Percentiles rank a stretch among this genome's conserved stretches.
Evolutionary conservation across 2,113 vertebrate genomes (phyloP).

Genomic region (Pantherophis guttatus): DNA sequence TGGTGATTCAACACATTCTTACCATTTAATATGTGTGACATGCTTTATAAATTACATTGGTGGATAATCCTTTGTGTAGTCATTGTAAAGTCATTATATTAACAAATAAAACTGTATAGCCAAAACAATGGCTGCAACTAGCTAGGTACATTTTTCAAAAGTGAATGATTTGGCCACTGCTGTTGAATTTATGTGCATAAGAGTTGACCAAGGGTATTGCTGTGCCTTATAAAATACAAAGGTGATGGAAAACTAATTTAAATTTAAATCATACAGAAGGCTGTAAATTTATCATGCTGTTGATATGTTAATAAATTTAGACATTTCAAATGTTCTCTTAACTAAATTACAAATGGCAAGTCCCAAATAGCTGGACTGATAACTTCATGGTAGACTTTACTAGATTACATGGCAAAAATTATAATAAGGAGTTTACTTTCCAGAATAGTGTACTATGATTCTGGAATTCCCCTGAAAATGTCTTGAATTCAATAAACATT

Average conservation of each 20-base stretch:
- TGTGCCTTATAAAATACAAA: constrained; percentile 1
- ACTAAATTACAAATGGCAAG: background rate
- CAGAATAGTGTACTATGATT: background rate
- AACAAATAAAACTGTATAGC: background rate
- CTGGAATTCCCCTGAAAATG: background rate
- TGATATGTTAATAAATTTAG: background rate
- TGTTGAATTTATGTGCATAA: background rate
- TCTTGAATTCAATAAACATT: background rate
- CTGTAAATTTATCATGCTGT: background rate
- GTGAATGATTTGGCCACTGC: background rate
- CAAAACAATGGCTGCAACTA: background rate
- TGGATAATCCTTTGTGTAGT: background rate
- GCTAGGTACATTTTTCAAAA: constrained; percentile 5
- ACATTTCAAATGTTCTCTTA: background rate
- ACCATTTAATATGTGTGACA: background rate
- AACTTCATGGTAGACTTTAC: background rate
- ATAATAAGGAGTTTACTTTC: background rate
- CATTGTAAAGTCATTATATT: background rate
- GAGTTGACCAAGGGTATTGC: background rate
- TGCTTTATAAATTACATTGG: background rate
- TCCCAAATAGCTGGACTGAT: background rate
- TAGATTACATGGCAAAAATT: background rate
- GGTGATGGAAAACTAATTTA: constrained; percentile 6
- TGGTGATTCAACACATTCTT: background rate
- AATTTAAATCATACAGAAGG: background rate